phyloP scores from a whole-genome alignment of 2,888 invertebrate genomes.

The Epinotia bilunana region DNA sequence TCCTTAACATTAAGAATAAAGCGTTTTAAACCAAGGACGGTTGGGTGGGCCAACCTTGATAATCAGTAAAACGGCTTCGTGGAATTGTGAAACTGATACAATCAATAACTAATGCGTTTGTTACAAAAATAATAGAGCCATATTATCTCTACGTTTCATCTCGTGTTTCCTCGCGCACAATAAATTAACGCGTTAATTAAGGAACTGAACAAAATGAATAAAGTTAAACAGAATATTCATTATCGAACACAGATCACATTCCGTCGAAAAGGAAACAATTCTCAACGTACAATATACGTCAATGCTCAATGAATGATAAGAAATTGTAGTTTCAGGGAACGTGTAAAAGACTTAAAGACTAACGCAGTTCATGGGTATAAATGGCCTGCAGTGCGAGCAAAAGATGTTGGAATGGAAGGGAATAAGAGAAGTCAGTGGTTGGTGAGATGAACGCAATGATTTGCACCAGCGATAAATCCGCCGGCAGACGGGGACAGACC shows the following conservation, averaged over 20 bases:
- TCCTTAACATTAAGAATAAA: background rate
- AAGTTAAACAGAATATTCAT: conserved; percentile 28
- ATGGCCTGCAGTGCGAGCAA: conserved; percentile 22
- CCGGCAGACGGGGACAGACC: conserved; percentile 68
- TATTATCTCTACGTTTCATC: conserved; percentile 49
- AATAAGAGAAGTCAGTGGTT: conserved; percentile 54
- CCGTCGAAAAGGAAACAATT: conserved; percentile 34
- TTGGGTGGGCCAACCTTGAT: conserved; percentile 23
- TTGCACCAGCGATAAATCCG: conserved; percentile 75
- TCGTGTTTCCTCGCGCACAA: conserved; percentile 49
- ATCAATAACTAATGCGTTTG: conserved; percentile 47
- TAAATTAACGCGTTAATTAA: conserved; percentile 50
- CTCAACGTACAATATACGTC: conserved; percentile 24
- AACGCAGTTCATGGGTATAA: conserved; percentile 4
- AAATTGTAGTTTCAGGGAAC: conserved; percentile 20
- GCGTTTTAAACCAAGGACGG: conserved; percentile 22
- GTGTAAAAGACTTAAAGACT: conserved; percentile 9
- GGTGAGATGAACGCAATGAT: conserved; percentile 73
- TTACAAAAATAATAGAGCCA: conserved; percentile 43
- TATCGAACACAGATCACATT: conserved; percentile 32
- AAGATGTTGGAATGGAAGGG: conserved; percentile 49
- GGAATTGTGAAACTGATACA: conserved; percentile 51
- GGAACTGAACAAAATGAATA: conserved; percentile 30
- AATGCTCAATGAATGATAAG: conserved; percentile 31
- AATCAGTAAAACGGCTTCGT: conserved; percentile 46